Conservation (phyloP, 2,113 vertebrate species). For the Danio rerio region DNA sequence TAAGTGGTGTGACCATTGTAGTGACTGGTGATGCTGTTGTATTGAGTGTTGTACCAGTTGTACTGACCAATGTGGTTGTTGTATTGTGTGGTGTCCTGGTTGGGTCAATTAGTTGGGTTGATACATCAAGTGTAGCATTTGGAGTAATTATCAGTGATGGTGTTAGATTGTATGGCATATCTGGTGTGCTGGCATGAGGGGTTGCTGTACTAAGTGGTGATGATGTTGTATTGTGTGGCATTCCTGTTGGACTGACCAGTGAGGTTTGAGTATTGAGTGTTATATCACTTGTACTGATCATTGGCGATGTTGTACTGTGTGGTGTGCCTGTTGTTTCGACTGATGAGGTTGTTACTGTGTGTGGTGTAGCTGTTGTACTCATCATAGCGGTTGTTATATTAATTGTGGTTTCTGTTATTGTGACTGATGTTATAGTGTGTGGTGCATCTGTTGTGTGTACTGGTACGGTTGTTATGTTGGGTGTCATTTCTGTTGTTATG, state of each 20-base stretch:
- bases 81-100: neutral
- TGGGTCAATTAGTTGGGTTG: neutral
- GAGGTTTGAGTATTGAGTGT: neutral
- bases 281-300: neutral
- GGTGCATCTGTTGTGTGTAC: neutral
- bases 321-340: neutral
- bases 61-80: neutral
- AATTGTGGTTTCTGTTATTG: neutral
- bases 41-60: neutral
- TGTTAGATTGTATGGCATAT: too few relatives aligned
- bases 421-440: neutral
- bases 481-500: neutral
- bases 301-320: neutral
- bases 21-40: neutral
- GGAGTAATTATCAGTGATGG: too few relatives aligned
- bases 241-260: neutral
- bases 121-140: neutral
- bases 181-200: too few relatives aligned
- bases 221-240: neutral
- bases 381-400: neutral
- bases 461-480: neutral
- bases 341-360: neutral
- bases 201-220: neutral
- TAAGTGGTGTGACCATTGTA: neutral
- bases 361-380: neutral